Evolutionary conservation across 1,140 invertebrate genomes (phyloP), one percentile per base, ranked within the genome.

Genomic region (Chelonus insularis): DNA sequence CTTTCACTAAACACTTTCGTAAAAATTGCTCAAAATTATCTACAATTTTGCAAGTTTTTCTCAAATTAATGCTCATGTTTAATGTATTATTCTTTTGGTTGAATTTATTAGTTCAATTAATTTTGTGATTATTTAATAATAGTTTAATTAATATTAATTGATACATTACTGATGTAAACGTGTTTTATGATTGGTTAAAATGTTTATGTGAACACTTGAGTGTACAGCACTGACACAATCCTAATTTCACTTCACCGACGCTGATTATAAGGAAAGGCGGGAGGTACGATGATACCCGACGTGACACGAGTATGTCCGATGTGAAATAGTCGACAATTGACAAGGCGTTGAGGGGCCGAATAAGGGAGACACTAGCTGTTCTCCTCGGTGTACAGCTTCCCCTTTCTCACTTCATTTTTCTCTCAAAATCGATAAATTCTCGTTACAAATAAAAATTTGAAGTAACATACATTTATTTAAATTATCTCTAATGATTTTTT

Each of bases 251-350:
- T 48, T 43, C 41, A 43, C 41, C 41, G 12, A 43, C 41, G 41
- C 4, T 16, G 41, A 43, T 43, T 43, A 9, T 43, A 5, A 23
- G 2, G 16, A 16, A 16, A 55, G 25, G 37, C n/a, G 48, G 41
- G 57, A 64, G 64, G 45, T 8, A 61, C 59, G 50, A 62, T 50
- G 25, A 16, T 50, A 57, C 45, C 63, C 72, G 71, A 72, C 59
- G 45, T 34, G 4, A 12, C 7, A 34, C 75, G 74, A 66, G 67
- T 57, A 43, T 50, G 43, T 56, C 69, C 75, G 76, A 77, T 47
- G 65, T 57, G 62, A 68, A 73, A 77, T 76, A 75, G 73, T 65
- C 74, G 72, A 74, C 73, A 73, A 75, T 76, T 75, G 75, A 75
- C 71, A 70, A 68, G 68, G 60, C 64, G 62, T 57, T 62, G 61